phyloP scores from a whole-genome alignment of 2,888 invertebrate species.

The Morpho achilles region DNA sequence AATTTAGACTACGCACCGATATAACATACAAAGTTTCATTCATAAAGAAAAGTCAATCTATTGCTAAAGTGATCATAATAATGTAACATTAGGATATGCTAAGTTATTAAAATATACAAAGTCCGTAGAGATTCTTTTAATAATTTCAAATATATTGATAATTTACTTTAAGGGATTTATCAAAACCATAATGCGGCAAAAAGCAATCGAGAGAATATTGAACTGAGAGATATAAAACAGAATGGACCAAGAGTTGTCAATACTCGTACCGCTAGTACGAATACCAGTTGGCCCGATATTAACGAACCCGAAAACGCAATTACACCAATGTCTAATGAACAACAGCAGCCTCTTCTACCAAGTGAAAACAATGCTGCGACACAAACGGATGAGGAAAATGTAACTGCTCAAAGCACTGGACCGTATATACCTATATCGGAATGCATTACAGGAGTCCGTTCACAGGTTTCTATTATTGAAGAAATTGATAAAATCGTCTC shows the following conservation, averaged over 20 bases:
- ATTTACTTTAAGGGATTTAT: conserved; percentile 23
- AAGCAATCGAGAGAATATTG: conserved; percentile 14
- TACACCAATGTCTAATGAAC: conserved; percentile 1
- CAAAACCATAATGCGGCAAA: conserved; percentile 21
- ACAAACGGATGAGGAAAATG: conserved; percentile 40
- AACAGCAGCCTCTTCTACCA: conserved; percentile 1
- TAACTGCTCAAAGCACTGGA: conserved; percentile 71
- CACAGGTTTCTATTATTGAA: conserved; percentile 44
- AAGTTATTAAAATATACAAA: no score
- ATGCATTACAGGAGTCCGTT: conserved; percentile 89
- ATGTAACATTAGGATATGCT: no score
- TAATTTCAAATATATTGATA: no score
- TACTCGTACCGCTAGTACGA: not conserved
- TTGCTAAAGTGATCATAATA: no score
- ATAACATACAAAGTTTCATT: no score
- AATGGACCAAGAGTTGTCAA: conserved; percentile 1
- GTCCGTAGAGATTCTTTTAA: no score
- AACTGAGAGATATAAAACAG: conserved; percentile 9
- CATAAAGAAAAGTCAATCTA: no score
- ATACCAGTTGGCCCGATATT: not conserved
- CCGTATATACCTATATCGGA: conserved; percentile 96
- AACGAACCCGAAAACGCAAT: conserved; percentile 1
- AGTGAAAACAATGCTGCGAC: not conserved
- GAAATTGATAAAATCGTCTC: not conserved
- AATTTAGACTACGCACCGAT: no score